phyloP scores from a whole-genome alignment of 2,797 vertebrate genomes.

The Microcaecilia unicolor region DNA sequence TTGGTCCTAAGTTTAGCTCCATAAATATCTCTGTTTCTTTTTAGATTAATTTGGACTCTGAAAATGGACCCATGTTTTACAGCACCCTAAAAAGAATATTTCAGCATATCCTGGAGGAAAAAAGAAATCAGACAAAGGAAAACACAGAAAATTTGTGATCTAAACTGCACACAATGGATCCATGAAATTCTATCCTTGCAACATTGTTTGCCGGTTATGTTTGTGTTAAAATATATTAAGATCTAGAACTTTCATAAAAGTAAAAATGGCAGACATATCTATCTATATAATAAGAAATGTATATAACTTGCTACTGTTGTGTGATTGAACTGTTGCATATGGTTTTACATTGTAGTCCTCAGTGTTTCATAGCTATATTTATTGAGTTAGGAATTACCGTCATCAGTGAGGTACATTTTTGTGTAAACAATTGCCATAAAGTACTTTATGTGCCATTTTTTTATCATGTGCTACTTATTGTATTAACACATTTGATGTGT shows the following conservation, averaged over 20 bases:
- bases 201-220: too few species aligned
- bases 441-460: constrained; percentile 49
- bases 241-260: constrained; percentile 1
- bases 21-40: too few species aligned
- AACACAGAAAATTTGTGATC: constrained; percentile 32
- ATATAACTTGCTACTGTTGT: not conserved
- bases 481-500: constrained; percentile 14
- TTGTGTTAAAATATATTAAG: too few species aligned
- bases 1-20: too few species aligned
- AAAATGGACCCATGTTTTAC: constrained; percentile 60
- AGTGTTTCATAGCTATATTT: constrained; percentile 17
- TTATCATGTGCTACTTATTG: constrained; percentile 24
- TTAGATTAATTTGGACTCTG: constrained; percentile 64
- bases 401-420: constrained; percentile 12
- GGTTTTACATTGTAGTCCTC: constrained; percentile 14
- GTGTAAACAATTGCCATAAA: constrained; percentile 25
- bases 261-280: constrained; percentile 1
- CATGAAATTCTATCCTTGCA: too few species aligned
- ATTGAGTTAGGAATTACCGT: constrained; percentile 28
- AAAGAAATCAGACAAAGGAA: constrained; percentile 53
- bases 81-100: constrained; percentile 71
- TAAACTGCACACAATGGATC: too few species aligned
- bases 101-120: constrained; percentile 65
- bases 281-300: not conserved
- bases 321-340: not conserved